These are phyloP conservation scores for Arrhamphus sclerolepis DNA, from an alignment of 2,797 vertebrate genomes.

Conservation along the genomic window DNA sequence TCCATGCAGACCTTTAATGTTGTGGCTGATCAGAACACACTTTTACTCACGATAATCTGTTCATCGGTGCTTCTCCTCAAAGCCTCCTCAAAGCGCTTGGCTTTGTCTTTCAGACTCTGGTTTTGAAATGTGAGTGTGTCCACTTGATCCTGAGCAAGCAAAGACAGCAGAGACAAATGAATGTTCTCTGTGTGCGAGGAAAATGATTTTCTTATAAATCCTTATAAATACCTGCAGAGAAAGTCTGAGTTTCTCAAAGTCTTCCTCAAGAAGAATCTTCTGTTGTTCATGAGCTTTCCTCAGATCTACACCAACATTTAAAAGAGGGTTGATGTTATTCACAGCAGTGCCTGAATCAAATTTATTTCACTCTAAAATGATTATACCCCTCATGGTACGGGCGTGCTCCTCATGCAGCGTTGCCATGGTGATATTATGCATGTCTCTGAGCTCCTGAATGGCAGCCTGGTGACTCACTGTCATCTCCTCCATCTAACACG, in stretches of 20 bases:
- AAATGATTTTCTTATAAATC: too few relatives aligned
- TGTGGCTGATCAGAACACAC: neutral
- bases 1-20: too few relatives aligned
- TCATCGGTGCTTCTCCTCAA: slow-evolving; percentile 92
- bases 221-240: slow-evolving; percentile 91
- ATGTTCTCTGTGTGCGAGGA: too few relatives aligned
- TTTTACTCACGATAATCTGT: slow-evolving; percentile 87
- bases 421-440: slow-evolving; percentile 85
- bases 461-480: slow-evolving; percentile 84
- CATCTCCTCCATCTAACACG: slow-evolving; percentile 88
- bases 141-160: slow-evolving; percentile 89
- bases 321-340: slow-evolving; percentile 3
- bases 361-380: slow-evolving; percentile 4
- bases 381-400: slow-evolving; percentile 88
- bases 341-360: neutral
- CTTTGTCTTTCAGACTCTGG: slow-evolving; percentile 89
- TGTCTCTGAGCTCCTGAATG: slow-evolving; percentile 87
- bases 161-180: slow-evolving; percentile 8
- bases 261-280: slow-evolving; percentile 88
- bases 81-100: slow-evolving; percentile 95
- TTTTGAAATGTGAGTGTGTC: slow-evolving; percentile 96
- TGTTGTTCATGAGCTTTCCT: slow-evolving; percentile 89
- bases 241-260: slow-evolving; percentile 90
- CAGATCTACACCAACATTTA: slow-evolving; percentile 81
- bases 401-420: slow-evolving; percentile 90